Conservation (phyloP, 2,888 invertebrate species). For the Cheiracanthium punctorium region DNA sequence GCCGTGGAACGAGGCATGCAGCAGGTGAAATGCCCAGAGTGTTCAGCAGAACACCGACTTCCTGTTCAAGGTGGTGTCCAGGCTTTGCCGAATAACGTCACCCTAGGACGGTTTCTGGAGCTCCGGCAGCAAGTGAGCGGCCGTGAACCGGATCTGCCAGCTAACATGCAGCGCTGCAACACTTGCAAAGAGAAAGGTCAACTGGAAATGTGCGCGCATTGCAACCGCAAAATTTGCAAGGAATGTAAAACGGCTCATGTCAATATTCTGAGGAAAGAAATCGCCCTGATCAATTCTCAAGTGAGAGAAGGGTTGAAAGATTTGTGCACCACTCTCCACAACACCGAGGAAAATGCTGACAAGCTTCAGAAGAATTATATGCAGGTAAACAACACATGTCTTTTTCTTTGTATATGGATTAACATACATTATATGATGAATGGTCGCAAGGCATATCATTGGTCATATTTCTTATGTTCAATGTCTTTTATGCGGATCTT, state of each 20-base stretch:
- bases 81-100: slow-evolving; percentile 96
- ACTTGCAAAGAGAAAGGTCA: slow-evolving; percentile 92
- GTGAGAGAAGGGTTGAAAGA: slow-evolving; percentile 86
- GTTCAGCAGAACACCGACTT: slow-evolving; percentile 95
- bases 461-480: too few species aligned
- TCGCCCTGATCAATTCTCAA: slow-evolving; percentile 82
- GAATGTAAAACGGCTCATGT: slow-evolving; percentile 96
- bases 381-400: too few species aligned
- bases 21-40: slow-evolving; percentile 98
- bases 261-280: slow-evolving; percentile 94
- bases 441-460: too few species aligned
- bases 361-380: slow-evolving; percentile 88
- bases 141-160: slow-evolving; percentile 71
- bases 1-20: slow-evolving; percentile 92
- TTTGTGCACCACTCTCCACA: slow-evolving; percentile 87
- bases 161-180: slow-evolving; percentile 82
- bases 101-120: slow-evolving; percentile 94
- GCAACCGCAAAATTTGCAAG: slow-evolving; percentile 96
- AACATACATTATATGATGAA: too few species aligned
- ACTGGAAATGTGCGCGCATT: slow-evolving; percentile 92
- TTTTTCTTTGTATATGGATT: too few species aligned
- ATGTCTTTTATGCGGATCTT: too few species aligned
- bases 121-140: slow-evolving; percentile 84
- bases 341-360: slow-evolving; percentile 87
- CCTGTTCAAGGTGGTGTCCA: slow-evolving; percentile 96